phyloP scores from a whole-genome alignment of 2,113 vertebrate species.

The Hippopotamus amphibius region DNA sequence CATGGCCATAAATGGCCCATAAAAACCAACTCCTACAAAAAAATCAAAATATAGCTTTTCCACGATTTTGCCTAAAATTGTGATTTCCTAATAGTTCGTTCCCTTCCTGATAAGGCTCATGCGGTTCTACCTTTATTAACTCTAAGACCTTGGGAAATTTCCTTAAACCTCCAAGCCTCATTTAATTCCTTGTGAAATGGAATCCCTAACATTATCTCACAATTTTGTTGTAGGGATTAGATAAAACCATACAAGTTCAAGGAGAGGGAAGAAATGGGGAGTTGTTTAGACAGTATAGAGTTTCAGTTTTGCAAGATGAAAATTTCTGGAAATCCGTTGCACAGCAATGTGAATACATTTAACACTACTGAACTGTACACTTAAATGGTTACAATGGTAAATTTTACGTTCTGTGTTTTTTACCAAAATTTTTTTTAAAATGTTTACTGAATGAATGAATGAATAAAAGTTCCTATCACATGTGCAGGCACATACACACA shows the following conservation, averaged over 20 bases:
- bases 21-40: not conserved
- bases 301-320: not conserved
- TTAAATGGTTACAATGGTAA: not conserved
- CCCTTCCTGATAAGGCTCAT: not conserved
- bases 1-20: not conserved
- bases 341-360: not conserved
- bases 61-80: not conserved
- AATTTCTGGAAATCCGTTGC: not conserved
- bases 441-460: not conserved
- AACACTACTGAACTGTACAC: not conserved
- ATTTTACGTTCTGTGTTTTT: constrained; percentile 29
- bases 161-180: not conserved
- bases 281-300: not conserved
- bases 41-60: not conserved
- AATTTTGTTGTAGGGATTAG: constrained; percentile 1
- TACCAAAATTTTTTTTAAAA: not conserved
- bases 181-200: constrained; percentile 35
- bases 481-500: not conserved
- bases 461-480: not conserved
- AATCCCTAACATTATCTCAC: not conserved
- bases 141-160: not conserved
- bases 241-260: not conserved
- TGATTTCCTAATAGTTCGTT: not conserved
- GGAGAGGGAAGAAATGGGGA: not conserved
- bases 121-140: not conserved